Evolutionary conservation across 2,797 vertebrate species (phyloP), one percentile per base, ranked within the genome.

Genomic region (Gymnothorax javanicus): DNA sequence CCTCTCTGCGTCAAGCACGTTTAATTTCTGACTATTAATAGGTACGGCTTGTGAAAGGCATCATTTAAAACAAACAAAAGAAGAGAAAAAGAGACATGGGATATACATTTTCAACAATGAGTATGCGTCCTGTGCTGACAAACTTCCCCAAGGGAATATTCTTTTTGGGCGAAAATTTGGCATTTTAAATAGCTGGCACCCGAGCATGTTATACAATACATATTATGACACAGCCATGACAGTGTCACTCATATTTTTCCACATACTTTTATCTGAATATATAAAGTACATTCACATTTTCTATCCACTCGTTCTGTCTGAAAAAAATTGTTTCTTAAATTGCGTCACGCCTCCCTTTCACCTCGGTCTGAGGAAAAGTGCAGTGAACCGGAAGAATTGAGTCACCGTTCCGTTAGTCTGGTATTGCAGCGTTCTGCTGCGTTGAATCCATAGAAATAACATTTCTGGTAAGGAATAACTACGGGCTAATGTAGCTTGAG

Each of bases 11-110:
- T 82, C 89, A 87, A 83, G 84, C 84, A 87, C 84, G 77, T 87
- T 52, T 60, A 88, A 86, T 87, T 91, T 85, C 79, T 82, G 87
- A 89, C 89, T 92, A 93, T 90, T 91, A 92, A 93, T 92, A 92
- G 91, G 91, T 89, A 84, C 83, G 90, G 91, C 75, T 84, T 90
- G 73, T 89, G 92, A 93, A 89, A 93, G 87, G 93, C 91, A 91
- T 90, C 85, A 94, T 94, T 93, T 93, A 85, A 89, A 87, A 25
- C 69, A 87, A 92, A 92, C 92, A 93, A 89, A 93, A 90, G 90
- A 89, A 84, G 88, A 54, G 84, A 87, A 52, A 82, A 85, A 62
- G 69, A 84, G 88, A 89, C 91, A 89, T 88, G 88, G 90, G 89
- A 91, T 90, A 93, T 87, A 93, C 92, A 91, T 92, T 92, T 94